Conservation (phyloP, 2,797 vertebrate genomes). For the Syngnathus rostellatus region DNA sequence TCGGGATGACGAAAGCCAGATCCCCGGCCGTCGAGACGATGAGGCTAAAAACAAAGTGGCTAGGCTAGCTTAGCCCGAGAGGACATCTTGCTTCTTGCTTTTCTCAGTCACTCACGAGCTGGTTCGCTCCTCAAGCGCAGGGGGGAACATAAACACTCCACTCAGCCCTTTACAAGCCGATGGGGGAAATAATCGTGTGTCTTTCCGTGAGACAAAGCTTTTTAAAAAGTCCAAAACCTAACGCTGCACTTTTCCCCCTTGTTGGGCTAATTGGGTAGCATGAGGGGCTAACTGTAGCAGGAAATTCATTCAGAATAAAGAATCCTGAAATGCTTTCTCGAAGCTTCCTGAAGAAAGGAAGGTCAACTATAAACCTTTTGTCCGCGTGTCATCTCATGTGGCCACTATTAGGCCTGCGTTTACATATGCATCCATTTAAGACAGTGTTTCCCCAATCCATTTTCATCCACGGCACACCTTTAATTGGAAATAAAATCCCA, state of each 20-base stretch:
- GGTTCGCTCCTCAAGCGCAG: constrained; percentile 23
- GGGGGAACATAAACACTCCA: neutral
- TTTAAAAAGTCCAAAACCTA: neutral
- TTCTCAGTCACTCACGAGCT: constrained; percentile 35
- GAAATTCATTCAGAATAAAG: constrained; percentile 7
- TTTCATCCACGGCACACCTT: no score
- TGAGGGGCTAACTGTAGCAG: constrained; percentile 14
- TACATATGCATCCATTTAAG: no score
- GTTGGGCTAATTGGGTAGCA: constrained; percentile 22
- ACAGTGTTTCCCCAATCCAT: no score
- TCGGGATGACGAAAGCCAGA: constrained; percentile 25
- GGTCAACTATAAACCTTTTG: neutral
- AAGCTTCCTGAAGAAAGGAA: constrained; percentile 27
- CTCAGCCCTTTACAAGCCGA: neutral
- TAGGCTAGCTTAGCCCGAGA: constrained; percentile 50
- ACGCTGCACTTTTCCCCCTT: neutral
- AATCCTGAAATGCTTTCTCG: constrained; percentile 4
- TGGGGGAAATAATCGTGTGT: neutral
- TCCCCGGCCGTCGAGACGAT: constrained; percentile 34
- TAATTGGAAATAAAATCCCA: no score
- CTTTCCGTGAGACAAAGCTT: neutral
- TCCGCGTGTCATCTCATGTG: neutral
- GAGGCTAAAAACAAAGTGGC: constrained; percentile 64
- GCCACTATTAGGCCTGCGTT: neutral
- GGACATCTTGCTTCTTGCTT: constrained; percentile 60